phyloP scores from a whole-genome alignment of 1,140 invertebrate genomes.

The Platyscapa corneri region DNA sequence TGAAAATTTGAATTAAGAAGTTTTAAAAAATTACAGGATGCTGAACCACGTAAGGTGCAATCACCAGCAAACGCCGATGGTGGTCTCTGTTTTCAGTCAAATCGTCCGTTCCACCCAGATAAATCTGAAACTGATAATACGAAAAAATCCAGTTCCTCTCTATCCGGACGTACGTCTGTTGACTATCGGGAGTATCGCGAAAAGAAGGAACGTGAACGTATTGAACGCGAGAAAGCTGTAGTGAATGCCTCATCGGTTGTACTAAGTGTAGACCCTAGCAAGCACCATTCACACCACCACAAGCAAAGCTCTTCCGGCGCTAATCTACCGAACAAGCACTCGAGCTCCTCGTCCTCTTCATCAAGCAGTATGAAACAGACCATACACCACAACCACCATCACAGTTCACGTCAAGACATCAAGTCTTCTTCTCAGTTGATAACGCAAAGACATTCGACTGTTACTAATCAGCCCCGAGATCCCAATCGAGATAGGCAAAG shows the following conservation, averaged over 20 bases:
- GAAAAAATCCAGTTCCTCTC: slow-evolving; percentile 59
- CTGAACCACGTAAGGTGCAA: slow-evolving; percentile 67
- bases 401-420: slow-evolving; percentile 62
- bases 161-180: slow-evolving; percentile 56
- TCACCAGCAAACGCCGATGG: slow-evolving; percentile 63
- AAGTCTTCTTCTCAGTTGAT: slow-evolving; percentile 59
- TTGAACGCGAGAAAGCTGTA: slow-evolving; percentile 63
- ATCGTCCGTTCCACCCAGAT: slow-evolving; percentile 61
- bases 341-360: slow-evolving; percentile 56
- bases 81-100: slow-evolving; percentile 60
- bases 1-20: not conserved
- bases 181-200: slow-evolving; percentile 76
- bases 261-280: slow-evolving; percentile 55
- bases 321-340: slow-evolving; percentile 60
- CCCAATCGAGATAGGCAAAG: slow-evolving; percentile 62
- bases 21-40: slow-evolving; percentile 61
- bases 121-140: slow-evolving; percentile 59
- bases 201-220: slow-evolving; percentile 71
- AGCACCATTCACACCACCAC: slow-evolving; percentile 65
- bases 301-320: slow-evolving; percentile 58
- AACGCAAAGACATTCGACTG: slow-evolving; percentile 61
- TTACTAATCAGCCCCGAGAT: slow-evolving; percentile 55
- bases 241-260: slow-evolving; percentile 27
- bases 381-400: slow-evolving; percentile 68
- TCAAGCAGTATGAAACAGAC: slow-evolving; percentile 58